Evolutionary conservation across 92 coral and sea anemone species (phyloP).

Genomic region (Epizoanthus stellaris): DNA sequence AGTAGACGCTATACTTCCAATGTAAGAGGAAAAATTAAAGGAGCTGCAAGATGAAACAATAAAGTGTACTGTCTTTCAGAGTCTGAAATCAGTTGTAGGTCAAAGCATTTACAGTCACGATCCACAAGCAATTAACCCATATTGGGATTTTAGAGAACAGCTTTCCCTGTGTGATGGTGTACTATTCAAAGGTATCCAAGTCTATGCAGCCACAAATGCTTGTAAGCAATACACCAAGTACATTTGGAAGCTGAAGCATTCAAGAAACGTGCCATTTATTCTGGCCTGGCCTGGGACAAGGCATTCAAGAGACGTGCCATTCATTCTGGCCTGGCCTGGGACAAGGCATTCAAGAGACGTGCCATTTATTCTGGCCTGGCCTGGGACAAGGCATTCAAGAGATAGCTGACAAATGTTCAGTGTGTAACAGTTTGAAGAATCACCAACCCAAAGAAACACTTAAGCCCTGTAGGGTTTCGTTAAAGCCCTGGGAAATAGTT

Average conservation of each 20-base stretch:
- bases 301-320: constrained; percentile 40
- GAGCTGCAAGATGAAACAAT: constrained; percentile 35
- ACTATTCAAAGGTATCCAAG: constrained; percentile 32
- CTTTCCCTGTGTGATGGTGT: constrained; percentile 3
- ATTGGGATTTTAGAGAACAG: constrained; percentile 46
- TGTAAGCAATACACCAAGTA: constrained; percentile 40
- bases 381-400: constrained; percentile 35
- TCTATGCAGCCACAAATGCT: constrained; percentile 42
- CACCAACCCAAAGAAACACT: constrained; percentile 39
- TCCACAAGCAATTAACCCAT: constrained; percentile 9
- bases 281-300: constrained; percentile 36
- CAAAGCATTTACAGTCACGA: constrained; percentile 22
- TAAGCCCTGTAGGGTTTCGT: constrained; percentile 8
- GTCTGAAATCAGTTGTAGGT: constrained; percentile 30
- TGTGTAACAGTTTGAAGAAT: constrained; percentile 42
- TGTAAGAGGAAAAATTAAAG: constrained; percentile 41
- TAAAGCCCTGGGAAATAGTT: constrained; percentile 30
- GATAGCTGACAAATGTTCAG: constrained; percentile 31
- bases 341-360: constrained; percentile 44
- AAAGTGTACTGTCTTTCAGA: constrained; percentile 19
- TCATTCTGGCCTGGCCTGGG: constrained; percentile 29
- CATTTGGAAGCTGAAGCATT: constrained; percentile 31
- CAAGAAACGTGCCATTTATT: constrained; percentile 38
- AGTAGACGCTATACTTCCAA: constrained; percentile 38
- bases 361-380: constrained; percentile 30